phyloP scores from a whole-genome alignment of 2,113 vertebrate genomes.

The Nothoprocta pentlandii region DNA sequence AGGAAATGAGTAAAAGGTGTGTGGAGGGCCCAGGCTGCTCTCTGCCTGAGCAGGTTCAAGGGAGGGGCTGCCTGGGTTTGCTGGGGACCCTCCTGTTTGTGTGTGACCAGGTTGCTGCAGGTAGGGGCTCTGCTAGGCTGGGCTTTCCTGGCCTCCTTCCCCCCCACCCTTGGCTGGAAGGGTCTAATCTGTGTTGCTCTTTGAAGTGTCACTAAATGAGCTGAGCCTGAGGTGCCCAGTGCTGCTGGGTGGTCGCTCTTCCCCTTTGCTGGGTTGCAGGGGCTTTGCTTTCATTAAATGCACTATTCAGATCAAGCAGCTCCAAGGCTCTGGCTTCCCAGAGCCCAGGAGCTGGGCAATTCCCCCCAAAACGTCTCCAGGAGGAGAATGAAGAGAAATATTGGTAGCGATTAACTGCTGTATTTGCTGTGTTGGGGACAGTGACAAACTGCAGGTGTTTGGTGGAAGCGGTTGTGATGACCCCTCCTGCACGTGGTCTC shows the following conservation, averaged over 20 bases:
- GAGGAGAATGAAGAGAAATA: rapidly evolving
- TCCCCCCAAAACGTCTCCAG: neutral
- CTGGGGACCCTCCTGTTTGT: no score
- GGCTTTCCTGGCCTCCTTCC: neutral
- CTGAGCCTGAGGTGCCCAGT: rapidly evolving
- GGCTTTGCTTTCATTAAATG: neutral
- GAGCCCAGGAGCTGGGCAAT: neutral
- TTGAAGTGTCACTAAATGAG: rapidly evolving
- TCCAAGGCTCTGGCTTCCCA: neutral
- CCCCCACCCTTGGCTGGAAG: neutral
- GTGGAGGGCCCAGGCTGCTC: rapidly evolving
- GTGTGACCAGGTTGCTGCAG: rapidly evolving
- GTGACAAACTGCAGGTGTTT: rapidly evolving
- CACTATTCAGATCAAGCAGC: neutral
- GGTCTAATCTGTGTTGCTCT: rapidly evolving
- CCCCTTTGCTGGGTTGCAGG: neutral
- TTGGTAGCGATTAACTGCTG: rapidly evolving
- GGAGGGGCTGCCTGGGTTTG: rapidly evolving
- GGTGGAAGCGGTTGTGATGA: neutral
- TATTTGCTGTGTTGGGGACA: rapidly evolving
- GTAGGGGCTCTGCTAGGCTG: neutral
- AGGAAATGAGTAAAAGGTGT: neutral
- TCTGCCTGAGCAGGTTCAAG: rapidly evolving
- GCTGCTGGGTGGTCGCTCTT: neutral
- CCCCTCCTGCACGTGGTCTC: neutral